These are phyloP conservation scores for Hyppa rectilinea DNA, from an alignment of 2,888 invertebrate genomes.

Conservation along the genomic window DNA sequence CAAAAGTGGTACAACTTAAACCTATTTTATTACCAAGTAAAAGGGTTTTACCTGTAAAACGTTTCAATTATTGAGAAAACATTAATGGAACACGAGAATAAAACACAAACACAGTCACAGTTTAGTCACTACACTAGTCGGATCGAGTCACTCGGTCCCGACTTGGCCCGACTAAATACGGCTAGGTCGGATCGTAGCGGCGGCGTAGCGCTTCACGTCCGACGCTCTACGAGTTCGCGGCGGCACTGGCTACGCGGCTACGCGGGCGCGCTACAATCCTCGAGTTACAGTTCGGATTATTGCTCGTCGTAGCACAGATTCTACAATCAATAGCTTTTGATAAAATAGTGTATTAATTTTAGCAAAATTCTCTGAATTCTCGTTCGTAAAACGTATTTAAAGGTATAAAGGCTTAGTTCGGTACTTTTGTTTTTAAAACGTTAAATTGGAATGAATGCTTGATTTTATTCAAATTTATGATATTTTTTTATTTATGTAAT, in stretches of 20 bases:
- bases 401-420: not conserved
- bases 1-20: conserved; percentile 70
- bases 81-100: conserved; percentile 69
- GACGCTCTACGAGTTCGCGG: conserved; percentile 82
- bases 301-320: conserved; percentile 86
- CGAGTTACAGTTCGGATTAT: conserved; percentile 84
- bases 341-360: conserved; percentile 62
- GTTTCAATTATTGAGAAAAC: conserved; percentile 60
- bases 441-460: conserved; percentile 15
- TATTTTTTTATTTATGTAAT: conserved; percentile 24
- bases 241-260: conserved; percentile 87
- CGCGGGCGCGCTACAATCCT: conserved; percentile 83
- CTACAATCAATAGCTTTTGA: conserved; percentile 84
- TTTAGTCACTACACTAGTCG: conserved; percentile 65
- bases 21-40: conserved; percentile 73
- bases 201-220: conserved; percentile 73
- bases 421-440: not conserved
- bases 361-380: conserved; percentile 28
- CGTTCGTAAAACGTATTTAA: conserved; percentile 4
- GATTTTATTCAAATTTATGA: conserved; percentile 18
- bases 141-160: conserved; percentile 58
- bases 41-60: conserved; percentile 75
- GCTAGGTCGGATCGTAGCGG: conserved; percentile 54
- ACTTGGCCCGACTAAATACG: conserved; percentile 52
- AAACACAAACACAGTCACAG: conserved; percentile 76